Base-by-base conservation (phyloP, 1,140 invertebrate genomes). In the Chrysopa pallens region DNA sequence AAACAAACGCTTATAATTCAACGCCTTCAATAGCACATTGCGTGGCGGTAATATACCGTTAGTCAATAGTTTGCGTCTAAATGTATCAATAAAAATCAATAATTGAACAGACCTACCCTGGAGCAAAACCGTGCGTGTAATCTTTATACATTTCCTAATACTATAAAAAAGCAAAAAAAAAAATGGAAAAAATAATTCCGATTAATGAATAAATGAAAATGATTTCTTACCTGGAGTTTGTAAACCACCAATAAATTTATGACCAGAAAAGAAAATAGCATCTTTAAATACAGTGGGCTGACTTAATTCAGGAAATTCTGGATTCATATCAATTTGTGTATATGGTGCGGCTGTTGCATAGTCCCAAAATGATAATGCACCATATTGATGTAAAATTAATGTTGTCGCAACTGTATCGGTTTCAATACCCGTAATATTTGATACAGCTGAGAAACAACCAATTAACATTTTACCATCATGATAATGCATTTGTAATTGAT, bases 181-280 rank as follows among this genome's bases (percentile, higher is more conserved):
- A n/a, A 23, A 23, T 23, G 17, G 17, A 5, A 23, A n/a, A 5
- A 23, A 23, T 23, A 23, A 23, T 23, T 23, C 5, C 5, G n/a
- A n/a, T 23, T 23, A 23, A 23, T 23, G 2, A 23, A 23, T 23
- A 23, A 23, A 23, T 23, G 5, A 23, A 23, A 23, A 23, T 29
- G 29, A 12, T 28, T n/a, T 29, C 9, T 55, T 48, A 71, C 69
- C 63, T 62, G 88, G 86, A 9, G 86, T 87, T 54, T 88, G 83
- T 0, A 86, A 77, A 7, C 89, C 90, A 1, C 90, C 90, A 35
- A 90, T 70, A 59, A 93, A 91, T 58, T 92, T 92, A 63, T 91
- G 87, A 29, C 82, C 78, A 23, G 87, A 87, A 55, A 93, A 88
- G 57, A 87, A 91, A 37, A 93, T 71, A 1, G 86, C 88, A 66